phyloP scores from a whole-genome alignment of 2,113 vertebrate genomes.

The Balaenoptera acutorostrata region DNA sequence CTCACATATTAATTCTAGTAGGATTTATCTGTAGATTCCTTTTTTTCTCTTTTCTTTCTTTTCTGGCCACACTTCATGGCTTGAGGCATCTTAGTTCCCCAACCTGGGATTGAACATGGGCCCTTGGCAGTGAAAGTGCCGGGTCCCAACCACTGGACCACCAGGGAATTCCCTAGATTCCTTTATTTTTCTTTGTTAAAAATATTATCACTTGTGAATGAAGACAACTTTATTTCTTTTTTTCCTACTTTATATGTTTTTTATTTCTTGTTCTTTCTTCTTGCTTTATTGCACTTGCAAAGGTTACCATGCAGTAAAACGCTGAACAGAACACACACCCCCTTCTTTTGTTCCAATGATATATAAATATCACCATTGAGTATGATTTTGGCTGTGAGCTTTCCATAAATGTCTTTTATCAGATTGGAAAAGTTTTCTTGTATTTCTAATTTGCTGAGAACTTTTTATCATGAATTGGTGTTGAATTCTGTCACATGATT shows the following conservation, averaged over 20 bases:
- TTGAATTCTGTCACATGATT: neutral
- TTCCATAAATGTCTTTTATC: neutral
- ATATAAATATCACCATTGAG: neutral
- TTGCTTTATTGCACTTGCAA: neutral
- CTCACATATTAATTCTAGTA: neutral
- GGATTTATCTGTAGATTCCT: neutral
- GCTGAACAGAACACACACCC: neutral
- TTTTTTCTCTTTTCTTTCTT: neutral
- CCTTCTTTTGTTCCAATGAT: neutral
- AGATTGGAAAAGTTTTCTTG: conserved; percentile 1
- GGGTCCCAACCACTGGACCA: too few species aligned
- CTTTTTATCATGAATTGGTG: neutral
- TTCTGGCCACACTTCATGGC: too few species aligned
- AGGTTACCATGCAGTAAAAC: neutral
- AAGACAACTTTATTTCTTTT: neutral
- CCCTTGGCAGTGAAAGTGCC: too few species aligned
- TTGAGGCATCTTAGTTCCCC: too few species aligned
- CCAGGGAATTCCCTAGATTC: neutral
- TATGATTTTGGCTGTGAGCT: neutral
- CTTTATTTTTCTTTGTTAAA: neutral
- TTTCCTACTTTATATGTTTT: neutral
- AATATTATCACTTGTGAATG: neutral
- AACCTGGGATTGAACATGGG: too few species aligned
- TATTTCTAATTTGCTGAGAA: neutral
- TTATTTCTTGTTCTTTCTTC: neutral